Conservation (phyloP, 2,888 invertebrate species). For the Prenolepis imparis region DNA sequence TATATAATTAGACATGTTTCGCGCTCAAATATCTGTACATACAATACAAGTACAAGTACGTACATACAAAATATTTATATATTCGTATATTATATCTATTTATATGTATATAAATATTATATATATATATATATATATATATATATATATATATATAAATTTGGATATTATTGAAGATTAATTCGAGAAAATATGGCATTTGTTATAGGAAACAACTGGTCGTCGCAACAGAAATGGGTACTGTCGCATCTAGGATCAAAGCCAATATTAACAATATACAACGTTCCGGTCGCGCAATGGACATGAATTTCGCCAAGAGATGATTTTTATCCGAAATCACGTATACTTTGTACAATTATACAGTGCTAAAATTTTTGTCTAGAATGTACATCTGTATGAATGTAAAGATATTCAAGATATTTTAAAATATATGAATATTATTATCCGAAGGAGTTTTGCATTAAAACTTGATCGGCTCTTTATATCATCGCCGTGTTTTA, state of each 20-base stretch:
- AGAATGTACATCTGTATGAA: not conserved
- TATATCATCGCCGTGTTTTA: constrained; percentile 8
- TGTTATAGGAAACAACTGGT: constrained; percentile 89
- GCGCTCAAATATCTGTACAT: not conserved
- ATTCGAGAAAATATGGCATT: constrained; percentile 15
- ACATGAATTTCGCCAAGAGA: constrained; percentile 93
- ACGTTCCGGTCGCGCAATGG: constrained; percentile 92
- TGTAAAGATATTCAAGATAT: constrained; percentile 30
- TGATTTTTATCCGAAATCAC: constrained; percentile 77
- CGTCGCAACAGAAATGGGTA: constrained; percentile 89
- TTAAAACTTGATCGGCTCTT: not conserved
- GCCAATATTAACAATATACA: constrained; percentile 97
- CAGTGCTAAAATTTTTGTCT: constrained; percentile 1
- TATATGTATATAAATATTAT: no score
- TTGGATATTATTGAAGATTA: constrained; percentile 17
- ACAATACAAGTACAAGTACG: no score
- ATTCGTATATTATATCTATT: no score
- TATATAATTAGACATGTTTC: constrained; percentile 57
- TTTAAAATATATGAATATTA: not conserved
- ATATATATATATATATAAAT: not conserved
- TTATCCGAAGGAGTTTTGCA: not conserved
- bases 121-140: no score
- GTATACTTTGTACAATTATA: constrained; percentile 53
- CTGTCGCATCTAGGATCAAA: constrained; percentile 94
- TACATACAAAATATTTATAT: no score